Evolutionary conservation across 2,888 invertebrate species (phyloP), one percentile per base, ranked within the genome.

Genomic region (Phymatocera aterrima): DNA sequence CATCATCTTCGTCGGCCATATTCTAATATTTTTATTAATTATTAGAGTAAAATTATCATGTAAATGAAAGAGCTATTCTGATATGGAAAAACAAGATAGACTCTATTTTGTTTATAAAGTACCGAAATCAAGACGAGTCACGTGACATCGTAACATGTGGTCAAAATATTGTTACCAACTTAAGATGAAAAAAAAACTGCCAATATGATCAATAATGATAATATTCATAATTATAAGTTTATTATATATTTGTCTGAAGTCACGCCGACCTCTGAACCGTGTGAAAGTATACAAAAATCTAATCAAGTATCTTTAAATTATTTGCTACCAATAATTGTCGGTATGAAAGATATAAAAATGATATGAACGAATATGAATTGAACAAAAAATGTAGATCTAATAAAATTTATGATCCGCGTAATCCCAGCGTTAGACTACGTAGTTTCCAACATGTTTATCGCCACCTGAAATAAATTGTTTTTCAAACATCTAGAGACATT

Each of bases 1-100:
- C 93, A 90, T 97, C 96, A 65, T 96, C 96, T 77, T 89, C 97
- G 80, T 96, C 96, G 64, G 93, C 95, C 95, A 95, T 95, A 79
- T 18, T 77, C 64, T 18, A 1, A 18, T 28, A 28, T 60, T 24
- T 6, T 68, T 64, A 12, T 64, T 8, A 3, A 15, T 3, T 37
- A 37, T 34, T 64, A 15, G 0, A 57, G 12, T 40, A 10, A 10
- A n/a, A n/a, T n/a, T n/a, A n/a, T n/a, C n/a, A n/a, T n/a, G n/a
- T n/a, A n/a, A n/a, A n/a, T n/a, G 1, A 43, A 43, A 54, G 3
- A 6, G n/a, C 18, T n/a, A 54, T n/a, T n/a, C n/a, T n/a, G n/a
- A n/a, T n/a, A n/a, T n/a, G n/a, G n/a, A n/a, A n/a, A n/a, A n/a
- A n/a, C n/a, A n/a, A n/a, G n/a, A n/a, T n/a, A n/a, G n/a, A n/a